phyloP scores from a whole-genome alignment of 2,888 invertebrate species.

The Leptinotarsa juncta region DNA sequence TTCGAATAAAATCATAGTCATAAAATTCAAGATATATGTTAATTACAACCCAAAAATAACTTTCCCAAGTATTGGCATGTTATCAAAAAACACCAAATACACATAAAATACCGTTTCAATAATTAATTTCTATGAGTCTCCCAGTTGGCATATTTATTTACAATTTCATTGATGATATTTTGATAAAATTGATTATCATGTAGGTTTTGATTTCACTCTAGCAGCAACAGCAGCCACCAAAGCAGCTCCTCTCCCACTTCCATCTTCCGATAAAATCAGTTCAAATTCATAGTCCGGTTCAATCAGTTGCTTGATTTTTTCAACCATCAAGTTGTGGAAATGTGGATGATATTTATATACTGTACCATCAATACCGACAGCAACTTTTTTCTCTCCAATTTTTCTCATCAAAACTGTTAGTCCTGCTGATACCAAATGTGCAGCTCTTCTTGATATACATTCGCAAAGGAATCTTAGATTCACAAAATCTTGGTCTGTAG shows the following conservation, averaged over 20 bases:
- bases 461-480: constrained; percentile 94
- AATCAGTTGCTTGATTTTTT: constrained; percentile 44
- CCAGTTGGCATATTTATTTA: too few relatives aligned
- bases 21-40: too few relatives aligned
- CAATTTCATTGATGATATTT: not conserved
- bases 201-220: constrained; percentile 25
- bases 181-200: not conserved
- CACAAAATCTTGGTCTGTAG: constrained; percentile 90
- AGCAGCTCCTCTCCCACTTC: constrained; percentile 96
- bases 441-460: constrained; percentile 91
- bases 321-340: constrained; percentile 69
- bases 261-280: constrained; percentile 95
- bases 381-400: constrained; percentile 88
- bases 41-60: too few relatives aligned
- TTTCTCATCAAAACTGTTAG: constrained; percentile 90
- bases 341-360: constrained; percentile 97
- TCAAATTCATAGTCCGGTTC: constrained; percentile 77
- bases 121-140: too few relatives aligned
- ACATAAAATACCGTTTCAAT: too few relatives aligned
- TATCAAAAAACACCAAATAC: too few relatives aligned
- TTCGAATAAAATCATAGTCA: too few relatives aligned
- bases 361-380: constrained; percentile 96
- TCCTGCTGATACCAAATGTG: constrained; percentile 92
- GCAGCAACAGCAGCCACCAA: constrained; percentile 92
- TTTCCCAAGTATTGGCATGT: too few relatives aligned